phyloP scores from a whole-genome alignment of 1,140 invertebrate genomes.

The Nasonia giraulti region DNA sequence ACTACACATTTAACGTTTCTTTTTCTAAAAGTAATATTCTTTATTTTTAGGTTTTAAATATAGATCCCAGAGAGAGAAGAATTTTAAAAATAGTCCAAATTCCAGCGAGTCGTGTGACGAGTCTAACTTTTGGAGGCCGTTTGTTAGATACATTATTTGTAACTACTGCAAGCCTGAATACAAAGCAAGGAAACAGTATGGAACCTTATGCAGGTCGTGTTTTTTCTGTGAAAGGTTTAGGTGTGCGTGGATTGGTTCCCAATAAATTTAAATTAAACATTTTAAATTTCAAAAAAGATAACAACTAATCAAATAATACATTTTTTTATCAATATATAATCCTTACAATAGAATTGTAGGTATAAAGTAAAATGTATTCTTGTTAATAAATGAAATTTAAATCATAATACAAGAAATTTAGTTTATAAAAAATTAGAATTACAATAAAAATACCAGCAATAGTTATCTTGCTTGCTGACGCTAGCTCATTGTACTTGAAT shows the following conservation, averaged over 20 bases:
- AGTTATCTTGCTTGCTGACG: too few species aligned
- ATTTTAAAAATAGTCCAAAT: neutral
- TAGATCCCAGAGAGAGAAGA: neutral
- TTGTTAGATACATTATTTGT: slow-evolving; percentile 1
- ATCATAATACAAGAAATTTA: too few species aligned
- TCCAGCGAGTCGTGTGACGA: neutral
- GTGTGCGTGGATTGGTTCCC: neutral
- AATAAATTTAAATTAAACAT: neutral
- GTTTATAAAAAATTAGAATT: too few species aligned
- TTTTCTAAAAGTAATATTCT: neutral
- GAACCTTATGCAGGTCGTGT: neutral
- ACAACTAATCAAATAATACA: neutral
- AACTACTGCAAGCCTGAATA: neutral
- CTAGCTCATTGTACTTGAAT: too few species aligned
- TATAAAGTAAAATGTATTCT: too few species aligned
- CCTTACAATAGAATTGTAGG: too few species aligned
- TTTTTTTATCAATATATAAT: too few species aligned
- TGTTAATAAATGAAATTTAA: too few species aligned
- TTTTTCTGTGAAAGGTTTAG: neutral
- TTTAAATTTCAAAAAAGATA: too few species aligned
- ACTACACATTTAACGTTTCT: too few species aligned
- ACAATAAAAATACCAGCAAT: too few species aligned
- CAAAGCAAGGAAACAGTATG: neutral
- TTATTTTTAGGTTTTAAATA: neutral
- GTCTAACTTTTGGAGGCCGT: neutral